Evolutionary conservation across 1,140 invertebrate genomes (phyloP), one percentile per base, ranked within the genome.

Genomic region (Hycleus cichorii): DNA sequence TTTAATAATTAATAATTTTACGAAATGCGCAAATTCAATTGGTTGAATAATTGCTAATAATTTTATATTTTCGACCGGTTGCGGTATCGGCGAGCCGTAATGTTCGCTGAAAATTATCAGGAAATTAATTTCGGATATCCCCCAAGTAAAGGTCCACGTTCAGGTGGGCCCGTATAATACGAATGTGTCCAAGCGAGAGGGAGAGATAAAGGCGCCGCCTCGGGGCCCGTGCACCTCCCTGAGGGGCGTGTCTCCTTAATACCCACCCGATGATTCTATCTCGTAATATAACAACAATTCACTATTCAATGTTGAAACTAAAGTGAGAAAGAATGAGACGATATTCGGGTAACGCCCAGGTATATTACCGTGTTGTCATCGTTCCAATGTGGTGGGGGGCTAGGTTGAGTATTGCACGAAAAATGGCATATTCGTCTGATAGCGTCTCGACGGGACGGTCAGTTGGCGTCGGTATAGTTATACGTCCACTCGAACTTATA

Each of bases 351-450:
- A 3, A 4, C 32, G 32, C 32, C 32, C 32, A 32, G 32, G 32
- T 32, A 32, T 32, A 5, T 32, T 32, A 32, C 32, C 32, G 32
- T 32, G 32, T 32, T 32, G 32, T 32, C 32, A 32, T 32, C 32
- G 7, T 32, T 32, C 7, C 32, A 32, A 7, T 32, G 7, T 32
- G 3, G 32, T 32, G 32, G 32, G 32, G 4, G 4, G 4, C 2
- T 32, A 32, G 4, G 32, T 32, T 32, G 4, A 4, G 32, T 32
- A 32, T 32, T 18, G 18, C 18, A 32, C 32, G 32, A 70, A 72
- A 72, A 72, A 72, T 69, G 68, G 69, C 68, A 69, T 62, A 65
- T 64, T 68, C 63, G 64, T 66, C 54, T 70, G 64, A 70, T 66
- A 68, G 65, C 69, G 64, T 68, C 69, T 63, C 66, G 66, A 63